Percentiles rank a stretch among this genome's conserved stretches.
Evolutionary conservation across 2,797 vertebrate species (phyloP).

Genomic region (Myotis daubentonii): DNA sequence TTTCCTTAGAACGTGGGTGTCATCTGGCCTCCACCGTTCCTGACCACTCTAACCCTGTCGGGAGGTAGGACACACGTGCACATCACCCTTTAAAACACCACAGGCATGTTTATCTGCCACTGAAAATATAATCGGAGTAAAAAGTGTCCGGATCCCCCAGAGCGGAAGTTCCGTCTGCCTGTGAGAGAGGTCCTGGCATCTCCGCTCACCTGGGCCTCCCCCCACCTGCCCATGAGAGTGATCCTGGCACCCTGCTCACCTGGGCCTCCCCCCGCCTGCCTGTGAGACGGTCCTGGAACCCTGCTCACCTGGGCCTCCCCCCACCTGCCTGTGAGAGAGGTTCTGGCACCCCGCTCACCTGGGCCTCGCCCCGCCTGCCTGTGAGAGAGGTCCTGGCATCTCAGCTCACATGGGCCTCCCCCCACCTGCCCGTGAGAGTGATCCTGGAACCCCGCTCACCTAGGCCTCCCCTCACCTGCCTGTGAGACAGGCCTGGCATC

Average conservation of each 20-base stretch:
- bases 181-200: background rate
- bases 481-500: no score
- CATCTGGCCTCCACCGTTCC: background rate
- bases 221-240: background rate
- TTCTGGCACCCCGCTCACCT: no score
- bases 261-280: no score
- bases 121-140: background rate
- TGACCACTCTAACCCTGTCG: background rate
- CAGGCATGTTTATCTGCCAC: background rate
- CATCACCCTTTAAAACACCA: background rate
- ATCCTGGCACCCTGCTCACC: fast-evolving
- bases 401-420: no score
- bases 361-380: no score
- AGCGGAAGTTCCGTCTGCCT: background rate
- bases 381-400: no score
- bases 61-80: background rate
- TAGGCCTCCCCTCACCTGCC: no score
- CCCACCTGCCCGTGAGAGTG: background rate
- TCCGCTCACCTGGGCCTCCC: no score
- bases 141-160: background rate
- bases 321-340: no score
- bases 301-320: no score
- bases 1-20: background rate
- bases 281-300: no score
- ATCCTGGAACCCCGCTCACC: background rate